phyloP scores from a whole-genome alignment of 2,797 vertebrate genomes.

The Poecilia wingei region DNA sequence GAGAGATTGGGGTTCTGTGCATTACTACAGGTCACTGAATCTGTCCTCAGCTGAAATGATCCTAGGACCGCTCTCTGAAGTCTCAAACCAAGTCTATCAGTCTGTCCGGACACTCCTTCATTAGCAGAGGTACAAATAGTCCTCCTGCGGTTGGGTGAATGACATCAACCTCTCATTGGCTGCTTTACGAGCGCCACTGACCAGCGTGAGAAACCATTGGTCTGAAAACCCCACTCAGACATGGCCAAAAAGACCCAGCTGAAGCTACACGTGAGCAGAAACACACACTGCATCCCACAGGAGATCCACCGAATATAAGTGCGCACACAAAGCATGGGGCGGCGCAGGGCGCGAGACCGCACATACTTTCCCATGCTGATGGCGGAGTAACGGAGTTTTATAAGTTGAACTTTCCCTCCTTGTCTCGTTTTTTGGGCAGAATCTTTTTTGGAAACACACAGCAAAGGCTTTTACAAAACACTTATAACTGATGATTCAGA shows the following conservation, averaged over 20 bases:
- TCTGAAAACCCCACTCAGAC: constrained; percentile 53
- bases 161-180: constrained; percentile 76
- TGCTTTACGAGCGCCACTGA: constrained; percentile 65
- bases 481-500: constrained; percentile 70
- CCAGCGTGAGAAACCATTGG: constrained; percentile 70
- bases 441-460: constrained; percentile 66
- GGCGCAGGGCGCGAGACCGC: constrained; percentile 45
- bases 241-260: constrained; percentile 36
- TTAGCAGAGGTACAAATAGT: constrained; percentile 68
- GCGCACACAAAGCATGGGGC: constrained; percentile 17
- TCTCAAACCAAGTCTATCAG: constrained; percentile 57
- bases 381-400: constrained; percentile 62
- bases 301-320: constrained; percentile 18
- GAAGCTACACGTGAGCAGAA: constrained; percentile 15
- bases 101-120: constrained; percentile 42
- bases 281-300: constrained; percentile 9
- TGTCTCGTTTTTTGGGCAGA: constrained; percentile 53
- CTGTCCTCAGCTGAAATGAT: constrained; percentile 59
- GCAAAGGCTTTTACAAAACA: constrained; percentile 45
- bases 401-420: constrained; percentile 62
- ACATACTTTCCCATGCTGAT: constrained; percentile 70
- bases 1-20: constrained; percentile 36
- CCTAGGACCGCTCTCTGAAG: constrained; percentile 50
- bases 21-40: constrained; percentile 64
- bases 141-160: constrained; percentile 62